These are phyloP conservation scores for Corvus moneduloides DNA, from an alignment of 2,113 vertebrate species.

Conservation along the genomic window DNA sequence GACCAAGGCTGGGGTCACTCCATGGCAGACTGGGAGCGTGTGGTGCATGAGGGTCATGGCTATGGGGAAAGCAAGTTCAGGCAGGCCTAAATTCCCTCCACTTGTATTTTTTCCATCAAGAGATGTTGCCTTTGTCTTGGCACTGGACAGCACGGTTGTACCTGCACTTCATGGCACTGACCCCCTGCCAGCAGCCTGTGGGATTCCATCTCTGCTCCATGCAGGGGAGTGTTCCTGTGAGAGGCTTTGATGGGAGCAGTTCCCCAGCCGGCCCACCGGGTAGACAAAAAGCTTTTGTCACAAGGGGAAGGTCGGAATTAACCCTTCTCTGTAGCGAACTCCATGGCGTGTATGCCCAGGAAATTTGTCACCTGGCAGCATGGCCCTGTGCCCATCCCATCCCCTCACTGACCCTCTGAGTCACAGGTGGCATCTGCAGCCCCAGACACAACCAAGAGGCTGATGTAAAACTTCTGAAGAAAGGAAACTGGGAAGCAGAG, in stretches of 20 bases:
- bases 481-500: background rate
- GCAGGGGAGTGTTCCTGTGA: background rate
- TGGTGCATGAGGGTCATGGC: rapidly evolving
- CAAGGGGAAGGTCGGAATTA: background rate
- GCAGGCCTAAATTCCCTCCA: background rate
- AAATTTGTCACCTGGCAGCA: background rate
- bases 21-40: background rate
- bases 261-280: background rate
- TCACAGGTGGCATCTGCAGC: background rate
- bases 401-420: rapidly evolving
- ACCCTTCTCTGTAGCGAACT: background rate
- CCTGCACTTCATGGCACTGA: background rate
- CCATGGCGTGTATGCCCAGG: background rate
- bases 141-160: rapidly evolving
- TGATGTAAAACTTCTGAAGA: background rate
- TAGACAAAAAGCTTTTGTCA: conserved; percentile 13
- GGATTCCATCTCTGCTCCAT: background rate
- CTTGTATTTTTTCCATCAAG: no score
- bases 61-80: background rate
- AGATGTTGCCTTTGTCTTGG: background rate
- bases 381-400: background rate
- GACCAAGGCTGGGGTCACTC: background rate
- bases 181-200: background rate
- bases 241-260: background rate
- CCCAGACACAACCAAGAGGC: background rate